Conservation (phyloP, 2,113 vertebrate species). For the Otis tarda region DNA sequence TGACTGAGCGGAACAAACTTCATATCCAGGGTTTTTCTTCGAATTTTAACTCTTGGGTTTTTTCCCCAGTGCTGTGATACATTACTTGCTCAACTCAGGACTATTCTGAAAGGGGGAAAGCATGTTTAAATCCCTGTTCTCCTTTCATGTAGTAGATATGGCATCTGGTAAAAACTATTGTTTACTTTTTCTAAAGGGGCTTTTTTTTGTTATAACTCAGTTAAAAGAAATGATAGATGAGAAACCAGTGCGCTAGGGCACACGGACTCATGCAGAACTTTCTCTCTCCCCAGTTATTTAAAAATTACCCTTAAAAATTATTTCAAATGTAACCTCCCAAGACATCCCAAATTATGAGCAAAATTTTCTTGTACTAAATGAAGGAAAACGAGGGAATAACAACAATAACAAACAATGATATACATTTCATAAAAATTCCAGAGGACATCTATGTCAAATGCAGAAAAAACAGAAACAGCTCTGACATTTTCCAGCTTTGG, state of each 20-base stretch:
- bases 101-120: not conserved
- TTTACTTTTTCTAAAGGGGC: not conserved
- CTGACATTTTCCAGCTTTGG: not conserved
- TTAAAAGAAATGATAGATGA: not conserved
- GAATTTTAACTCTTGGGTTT: not conserved
- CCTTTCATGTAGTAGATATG: not conserved
- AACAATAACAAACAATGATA: not conserved
- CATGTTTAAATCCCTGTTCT: not conserved
- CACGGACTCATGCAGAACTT: not conserved
- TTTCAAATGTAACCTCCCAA: not conserved
- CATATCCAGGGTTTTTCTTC: not conserved
- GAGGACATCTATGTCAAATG: not conserved
- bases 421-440: not conserved
- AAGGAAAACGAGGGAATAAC: not conserved
- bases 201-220: not conserved
- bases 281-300: not conserved
- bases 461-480: not conserved
- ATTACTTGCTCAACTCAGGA: not conserved
- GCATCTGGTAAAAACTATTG: not conserved
- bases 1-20: not conserved
- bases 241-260: not conserved
- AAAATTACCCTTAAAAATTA: not conserved
- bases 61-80: not conserved
- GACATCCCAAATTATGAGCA: not conserved
- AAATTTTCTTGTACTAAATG: not conserved